Evolutionary conservation across 2,888 invertebrate genomes (phyloP).

Genomic region (Pheosia gnoma): DNA sequence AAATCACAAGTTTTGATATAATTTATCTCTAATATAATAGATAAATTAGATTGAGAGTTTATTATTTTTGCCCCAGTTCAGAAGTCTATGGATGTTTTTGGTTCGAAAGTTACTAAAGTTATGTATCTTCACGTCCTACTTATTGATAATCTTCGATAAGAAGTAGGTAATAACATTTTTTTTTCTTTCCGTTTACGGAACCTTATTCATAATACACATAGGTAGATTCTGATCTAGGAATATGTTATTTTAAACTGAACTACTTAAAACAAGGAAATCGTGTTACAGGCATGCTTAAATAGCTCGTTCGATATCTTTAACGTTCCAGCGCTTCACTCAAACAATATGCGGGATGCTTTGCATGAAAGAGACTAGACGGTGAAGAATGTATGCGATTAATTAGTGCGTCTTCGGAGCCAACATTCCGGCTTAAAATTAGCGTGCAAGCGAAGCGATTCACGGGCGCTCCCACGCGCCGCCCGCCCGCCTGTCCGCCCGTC

Average conservation of each 20-base stretch:
- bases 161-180: no score
- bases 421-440: constrained; percentile 74
- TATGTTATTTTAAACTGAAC: neutral
- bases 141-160: neutral
- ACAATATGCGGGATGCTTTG: constrained; percentile 36
- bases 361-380: constrained; percentile 58
- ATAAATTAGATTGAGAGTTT: neutral
- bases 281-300: neutral
- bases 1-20: no score
- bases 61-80: constrained; percentile 12
- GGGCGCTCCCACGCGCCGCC: constrained; percentile 57
- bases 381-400: constrained; percentile 67
- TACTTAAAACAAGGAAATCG: neutral
- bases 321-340: constrained; percentile 36
- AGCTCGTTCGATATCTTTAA: neutral
- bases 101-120: constrained; percentile 1
- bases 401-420: constrained; percentile 65
- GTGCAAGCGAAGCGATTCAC: constrained; percentile 60
- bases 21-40: no score
- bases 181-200: no score
- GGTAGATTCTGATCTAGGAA: neutral
- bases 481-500: constrained; percentile 15
- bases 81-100: neutral
- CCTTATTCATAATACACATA: neutral
- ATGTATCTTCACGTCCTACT: neutral